phyloP scores from a whole-genome alignment of 1,140 invertebrate genomes.

The Drosophila rhopaloa region DNA sequence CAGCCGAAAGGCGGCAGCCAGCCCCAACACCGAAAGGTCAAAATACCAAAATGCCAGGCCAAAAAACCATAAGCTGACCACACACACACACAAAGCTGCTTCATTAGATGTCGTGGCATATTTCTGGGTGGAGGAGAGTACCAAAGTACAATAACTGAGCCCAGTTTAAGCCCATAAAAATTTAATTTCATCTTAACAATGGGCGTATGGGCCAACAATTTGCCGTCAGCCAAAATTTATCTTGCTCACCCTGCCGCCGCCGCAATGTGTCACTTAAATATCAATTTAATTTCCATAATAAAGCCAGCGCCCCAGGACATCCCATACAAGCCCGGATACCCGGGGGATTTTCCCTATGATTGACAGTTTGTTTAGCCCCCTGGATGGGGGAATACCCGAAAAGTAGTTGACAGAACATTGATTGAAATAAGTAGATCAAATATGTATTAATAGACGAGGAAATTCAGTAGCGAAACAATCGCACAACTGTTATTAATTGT shows the following conservation, averaged over 20 bases:
- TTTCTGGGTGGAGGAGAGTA: constrained; percentile 18
- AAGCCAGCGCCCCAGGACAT: constrained; percentile 32
- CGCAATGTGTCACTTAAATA: constrained; percentile 74
- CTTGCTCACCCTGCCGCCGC: constrained; percentile 43
- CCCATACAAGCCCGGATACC: constrained; percentile 12
- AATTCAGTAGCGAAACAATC: constrained; percentile 31
- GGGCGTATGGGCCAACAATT: constrained; percentile 67
- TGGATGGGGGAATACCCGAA: constrained; percentile 28
- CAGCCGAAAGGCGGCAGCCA: constrained; percentile 38
- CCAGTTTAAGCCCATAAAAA: constrained; percentile 75
- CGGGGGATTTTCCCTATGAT: constrained; percentile 65
- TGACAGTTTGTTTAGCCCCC: constrained; percentile 61
- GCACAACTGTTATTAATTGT: constrained; percentile 71
- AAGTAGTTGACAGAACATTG: constrained; percentile 58
- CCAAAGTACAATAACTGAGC: constrained; percentile 51
- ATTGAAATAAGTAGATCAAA: constrained; percentile 68
- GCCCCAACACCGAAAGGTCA: constrained; percentile 58
- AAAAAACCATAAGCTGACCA: constrained; percentile 72
- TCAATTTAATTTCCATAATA: constrained; percentile 83
- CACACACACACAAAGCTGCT: constrained; percentile 46
- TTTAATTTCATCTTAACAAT: constrained; percentile 68
- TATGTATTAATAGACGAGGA: constrained; percentile 64
- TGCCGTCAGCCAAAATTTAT: constrained; percentile 71
- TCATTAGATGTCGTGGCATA: constrained; percentile 67
- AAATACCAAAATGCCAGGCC: constrained; percentile 59